A percentile compares a stretch with the other conserved stretches of the same genome.
Evolutionary conservation across 1,140 invertebrate species (phyloP).

Genomic region (Drosophila repletoides): DNA sequence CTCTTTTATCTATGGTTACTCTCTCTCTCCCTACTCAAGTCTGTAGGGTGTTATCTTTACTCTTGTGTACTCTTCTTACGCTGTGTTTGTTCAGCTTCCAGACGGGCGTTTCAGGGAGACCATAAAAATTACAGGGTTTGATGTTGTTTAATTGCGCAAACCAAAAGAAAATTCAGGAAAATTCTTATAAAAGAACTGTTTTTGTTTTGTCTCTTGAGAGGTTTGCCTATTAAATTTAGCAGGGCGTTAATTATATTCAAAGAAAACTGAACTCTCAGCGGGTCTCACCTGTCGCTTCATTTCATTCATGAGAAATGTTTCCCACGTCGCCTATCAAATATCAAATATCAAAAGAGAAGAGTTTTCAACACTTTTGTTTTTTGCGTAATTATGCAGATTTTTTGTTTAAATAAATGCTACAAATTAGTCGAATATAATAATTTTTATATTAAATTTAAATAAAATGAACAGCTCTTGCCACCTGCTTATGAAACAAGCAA

Average conservation of each 20-base stretch:
- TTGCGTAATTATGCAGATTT: background rate
- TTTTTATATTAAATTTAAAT: constrained; percentile 55
- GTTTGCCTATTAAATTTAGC: no score
- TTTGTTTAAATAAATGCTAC: constrained; percentile 54
- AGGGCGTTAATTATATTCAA: constrained; percentile 16
- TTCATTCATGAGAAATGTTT: constrained; percentile 35
- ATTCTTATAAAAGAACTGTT: constrained; percentile 8
- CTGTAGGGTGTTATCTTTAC: background rate
- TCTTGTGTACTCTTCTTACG: constrained; percentile 1
- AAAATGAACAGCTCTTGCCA: constrained; percentile 39
- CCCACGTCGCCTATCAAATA: constrained; percentile 51
- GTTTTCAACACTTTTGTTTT: constrained; percentile 48
- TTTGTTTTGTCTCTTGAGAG: background rate
- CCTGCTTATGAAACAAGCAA: constrained; percentile 51
- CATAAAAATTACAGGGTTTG: constrained; percentile 59
- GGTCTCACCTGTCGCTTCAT: constrained; percentile 34
- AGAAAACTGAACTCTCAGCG: constrained; percentile 25
- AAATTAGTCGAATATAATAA: constrained; percentile 57
- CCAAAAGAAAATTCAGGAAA: constrained; percentile 25
- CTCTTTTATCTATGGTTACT: background rate
- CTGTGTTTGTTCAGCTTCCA: constrained; percentile 10
- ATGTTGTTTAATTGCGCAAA: constrained; percentile 47
- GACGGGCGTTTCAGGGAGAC: constrained; percentile 6
- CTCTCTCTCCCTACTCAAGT: constrained; percentile 2
- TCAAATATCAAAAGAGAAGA: constrained; percentile 59